Evolutionary conservation across 64 coral and sea anemone species (phyloP).

Genomic region (Hydrozoanthus tunicans): DNA sequence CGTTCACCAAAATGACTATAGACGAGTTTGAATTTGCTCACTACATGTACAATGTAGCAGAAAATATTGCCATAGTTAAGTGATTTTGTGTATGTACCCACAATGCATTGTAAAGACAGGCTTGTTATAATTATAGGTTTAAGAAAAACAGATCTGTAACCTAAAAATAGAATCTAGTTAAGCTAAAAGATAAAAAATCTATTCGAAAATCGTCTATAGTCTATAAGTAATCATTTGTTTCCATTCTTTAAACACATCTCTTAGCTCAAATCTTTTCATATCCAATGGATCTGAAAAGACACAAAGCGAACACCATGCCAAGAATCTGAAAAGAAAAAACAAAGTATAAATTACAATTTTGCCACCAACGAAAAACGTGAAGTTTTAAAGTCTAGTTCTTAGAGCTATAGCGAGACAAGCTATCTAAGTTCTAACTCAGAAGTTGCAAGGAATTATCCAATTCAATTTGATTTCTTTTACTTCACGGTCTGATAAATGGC

Average conservation of each 20-base stretch:
- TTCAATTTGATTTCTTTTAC: no score
- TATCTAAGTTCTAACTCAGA: no score
- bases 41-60: background rate
- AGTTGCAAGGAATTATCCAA: no score
- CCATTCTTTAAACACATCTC: background rate
- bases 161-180: background rate
- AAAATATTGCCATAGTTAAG: background rate
- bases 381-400: background rate
- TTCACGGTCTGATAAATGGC: no score
- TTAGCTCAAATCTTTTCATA: constrained; percentile 88
- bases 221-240: background rate
- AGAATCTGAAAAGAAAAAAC: constrained; percentile 67
- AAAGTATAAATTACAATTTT: background rate
- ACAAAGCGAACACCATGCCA: constrained; percentile 90
- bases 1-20: constrained; percentile 6
- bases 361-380: background rate
- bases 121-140: background rate
- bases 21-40: constrained; percentile 23
- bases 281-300: constrained; percentile 92
- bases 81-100: background rate
- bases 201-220: constrained; percentile 41
- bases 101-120: background rate
- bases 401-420: no score
- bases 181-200: background rate
- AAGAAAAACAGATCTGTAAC: background rate